These are phyloP conservation scores for Ceratitis capitata DNA, from an alignment of 1,140 invertebrate genomes.

Conservation along the genomic window DNA sequence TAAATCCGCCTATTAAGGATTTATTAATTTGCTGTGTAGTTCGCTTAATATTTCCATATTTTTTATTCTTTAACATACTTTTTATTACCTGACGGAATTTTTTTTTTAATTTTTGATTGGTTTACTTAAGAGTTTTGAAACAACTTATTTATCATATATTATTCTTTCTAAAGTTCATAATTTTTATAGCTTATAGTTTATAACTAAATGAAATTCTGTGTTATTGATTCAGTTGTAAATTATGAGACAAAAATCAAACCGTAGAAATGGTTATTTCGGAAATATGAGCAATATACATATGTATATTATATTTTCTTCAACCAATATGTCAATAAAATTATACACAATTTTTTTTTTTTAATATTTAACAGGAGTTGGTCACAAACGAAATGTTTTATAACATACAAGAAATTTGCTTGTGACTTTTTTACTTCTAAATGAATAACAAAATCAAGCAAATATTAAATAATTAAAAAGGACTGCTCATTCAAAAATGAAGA, in stretches of 20 bases:
- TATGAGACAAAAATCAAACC: not conserved
- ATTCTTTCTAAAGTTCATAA: too few species aligned
- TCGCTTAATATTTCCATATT: too few species aligned
- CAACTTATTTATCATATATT: too few species aligned
- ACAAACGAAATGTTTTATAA: not conserved
- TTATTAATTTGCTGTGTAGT: too few species aligned
- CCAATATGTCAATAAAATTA: not conserved
- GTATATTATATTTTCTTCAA: not conserved
- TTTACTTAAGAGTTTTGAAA: too few species aligned
- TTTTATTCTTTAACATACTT: too few species aligned
- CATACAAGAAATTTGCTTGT: not conserved
- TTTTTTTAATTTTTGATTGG: too few species aligned
- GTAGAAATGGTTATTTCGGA: not conserved
- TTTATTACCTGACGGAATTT: too few species aligned
- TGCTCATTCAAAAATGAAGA: not conserved
- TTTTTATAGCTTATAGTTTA: too few species aligned
- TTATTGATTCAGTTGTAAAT: not conserved
- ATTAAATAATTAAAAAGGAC: not conserved
- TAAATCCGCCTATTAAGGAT: too few species aligned
- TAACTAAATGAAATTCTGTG: too few species aligned
- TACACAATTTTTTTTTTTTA: not conserved
- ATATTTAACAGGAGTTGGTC: not conserved
- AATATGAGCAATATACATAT: not conserved
- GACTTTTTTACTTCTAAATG: too few species aligned
- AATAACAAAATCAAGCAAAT: not conserved